Evolutionary conservation across 2,113 vertebrate genomes (phyloP), one percentile per base, ranked within the genome.

Genomic region (Zonotrichia leucophrys): DNA sequence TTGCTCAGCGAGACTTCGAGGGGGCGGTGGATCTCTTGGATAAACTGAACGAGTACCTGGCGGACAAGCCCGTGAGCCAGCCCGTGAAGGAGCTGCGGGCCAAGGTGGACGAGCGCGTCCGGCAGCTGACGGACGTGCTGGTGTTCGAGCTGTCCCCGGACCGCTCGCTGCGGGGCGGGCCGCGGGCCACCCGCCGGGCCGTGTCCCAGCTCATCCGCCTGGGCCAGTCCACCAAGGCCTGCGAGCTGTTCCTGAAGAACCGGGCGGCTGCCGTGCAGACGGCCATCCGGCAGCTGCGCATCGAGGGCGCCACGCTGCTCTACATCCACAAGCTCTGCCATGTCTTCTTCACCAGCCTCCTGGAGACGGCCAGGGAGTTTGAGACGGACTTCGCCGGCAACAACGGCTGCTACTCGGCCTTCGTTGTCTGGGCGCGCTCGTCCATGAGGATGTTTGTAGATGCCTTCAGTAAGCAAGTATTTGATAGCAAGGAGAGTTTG

Each of bases 311-410:
- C 92, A 99, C 99, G 5, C 96, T 99, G 93, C 98, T 99, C 33
- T 99, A 99, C 97, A 99, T 99, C 95, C 99, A 99, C 97, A 99
- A 99, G 81, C 98, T 99, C 55, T 99, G 99, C 96, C 99, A 99
- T 8, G 99, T 99, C 91, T 99, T 99, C 97, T 99, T 99, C 95
- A 99, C 99, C 74, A 99, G 99, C 96, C 84, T 99, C 39, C 98
- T 99, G 23, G 99, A 99, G 96, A 99, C 99, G 0, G 99, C 99
- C 1, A 98, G 98, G 70, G 99, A 99, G 97, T 99, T 99, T 15
- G 98, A 99, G 96, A 99, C 98, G 3, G 99, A 99, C 94, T 99
- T 99, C 4, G 98, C 99, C 0, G 99, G 98, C 41, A 98, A 98
- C 97, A 99, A 98, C 0, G 99, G 99, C 73, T 99, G 99, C 97